Conservation (phyloP, 2,888 invertebrate species). For the Stenotaenia linearis region DNA sequence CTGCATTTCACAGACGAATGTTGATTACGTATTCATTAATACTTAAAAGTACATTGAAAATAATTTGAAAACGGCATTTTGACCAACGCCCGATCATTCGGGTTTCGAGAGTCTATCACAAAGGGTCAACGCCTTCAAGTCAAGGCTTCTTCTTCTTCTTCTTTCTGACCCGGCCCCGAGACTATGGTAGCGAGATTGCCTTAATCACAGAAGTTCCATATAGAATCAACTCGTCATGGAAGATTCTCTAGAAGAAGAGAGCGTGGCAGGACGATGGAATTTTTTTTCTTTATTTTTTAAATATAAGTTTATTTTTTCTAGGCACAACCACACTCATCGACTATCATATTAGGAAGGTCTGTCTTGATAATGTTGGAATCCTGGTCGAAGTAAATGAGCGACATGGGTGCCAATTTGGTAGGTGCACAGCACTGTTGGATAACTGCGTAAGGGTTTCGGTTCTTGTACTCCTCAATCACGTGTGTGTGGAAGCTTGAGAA, state of each 20-base stretch:
- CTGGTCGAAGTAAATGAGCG: slow-evolving; percentile 83
- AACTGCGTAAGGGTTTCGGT: slow-evolving; percentile 52
- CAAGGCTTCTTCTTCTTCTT: slow-evolving; percentile 2
- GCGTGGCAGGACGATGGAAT: slow-evolving; percentile 12
- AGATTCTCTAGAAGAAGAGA: slow-evolving; percentile 6
- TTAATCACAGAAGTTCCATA: slow-evolving; percentile 10
- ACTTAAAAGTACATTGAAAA: too few relatives aligned
- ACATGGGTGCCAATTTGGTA: slow-evolving; percentile 84
- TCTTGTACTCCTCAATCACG: slow-evolving; percentile 81
- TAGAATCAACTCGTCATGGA: slow-evolving; percentile 13
- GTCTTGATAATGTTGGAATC: slow-evolving; percentile 86
- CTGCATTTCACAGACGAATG: too few relatives aligned
- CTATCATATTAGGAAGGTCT: slow-evolving; percentile 91
- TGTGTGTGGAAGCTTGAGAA: slow-evolving; percentile 84
- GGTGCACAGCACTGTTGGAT: slow-evolving; percentile 90
- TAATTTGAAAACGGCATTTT: not conserved
- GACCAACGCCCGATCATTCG: slow-evolving; percentile 13
- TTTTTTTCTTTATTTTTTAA: not conserved
- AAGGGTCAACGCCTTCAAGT: slow-evolving; percentile 13
- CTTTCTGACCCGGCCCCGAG: slow-evolving; percentile 4
- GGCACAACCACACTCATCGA: slow-evolving; percentile 92
- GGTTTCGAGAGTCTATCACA: slow-evolving; percentile 23
- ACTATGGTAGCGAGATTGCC: not conserved
- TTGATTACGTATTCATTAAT: too few relatives aligned
- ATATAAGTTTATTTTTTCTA: slow-evolving; percentile 49